Percentiles rank a stretch among this genome's conserved stretches.
These are phyloP conservation scores for Holcopasites calliopsidis DNA, from an alignment of 1,140 invertebrate genomes.

Conservation along the genomic window DNA sequence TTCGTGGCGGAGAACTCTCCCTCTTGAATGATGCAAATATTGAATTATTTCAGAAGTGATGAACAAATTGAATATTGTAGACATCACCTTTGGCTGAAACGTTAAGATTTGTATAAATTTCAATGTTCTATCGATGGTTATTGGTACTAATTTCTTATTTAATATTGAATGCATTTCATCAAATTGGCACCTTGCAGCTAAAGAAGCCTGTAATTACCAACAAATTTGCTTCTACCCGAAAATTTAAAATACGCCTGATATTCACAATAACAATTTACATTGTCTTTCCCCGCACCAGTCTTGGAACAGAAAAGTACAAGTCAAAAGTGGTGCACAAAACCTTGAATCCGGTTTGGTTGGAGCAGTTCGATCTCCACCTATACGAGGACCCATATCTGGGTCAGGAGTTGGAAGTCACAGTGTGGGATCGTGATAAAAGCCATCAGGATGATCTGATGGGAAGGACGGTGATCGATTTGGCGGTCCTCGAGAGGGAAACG, in stretches of 20 bases:
- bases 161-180: too few species aligned
- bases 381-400: slow-evolving; percentile 92
- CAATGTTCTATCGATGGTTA: too few species aligned
- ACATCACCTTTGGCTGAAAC: too few species aligned
- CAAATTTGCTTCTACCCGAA: too few species aligned
- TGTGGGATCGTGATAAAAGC: slow-evolving; percentile 93
- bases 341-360: slow-evolving; percentile 93
- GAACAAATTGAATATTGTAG: not conserved
- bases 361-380: slow-evolving; percentile 98
- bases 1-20: not conserved
- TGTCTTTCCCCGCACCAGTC: slow-evolving; percentile 79
- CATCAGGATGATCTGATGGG: slow-evolving; percentile 93
- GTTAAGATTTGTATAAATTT: too few species aligned
- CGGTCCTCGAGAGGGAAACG: slow-evolving; percentile 90
- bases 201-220: too few species aligned
- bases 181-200: too few species aligned
- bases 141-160: not conserved
- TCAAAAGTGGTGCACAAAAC: slow-evolving; percentile 94
- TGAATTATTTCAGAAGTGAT: too few species aligned
- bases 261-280: not conserved
- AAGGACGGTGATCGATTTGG: slow-evolving; percentile 92
- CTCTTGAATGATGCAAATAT: too few species aligned
- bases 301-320: slow-evolving; percentile 99
- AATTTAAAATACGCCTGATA: too few species aligned
- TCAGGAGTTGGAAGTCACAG: slow-evolving; percentile 92